Conservation (phyloP, 2,888 invertebrate species). For the Meloe dianella region DNA sequence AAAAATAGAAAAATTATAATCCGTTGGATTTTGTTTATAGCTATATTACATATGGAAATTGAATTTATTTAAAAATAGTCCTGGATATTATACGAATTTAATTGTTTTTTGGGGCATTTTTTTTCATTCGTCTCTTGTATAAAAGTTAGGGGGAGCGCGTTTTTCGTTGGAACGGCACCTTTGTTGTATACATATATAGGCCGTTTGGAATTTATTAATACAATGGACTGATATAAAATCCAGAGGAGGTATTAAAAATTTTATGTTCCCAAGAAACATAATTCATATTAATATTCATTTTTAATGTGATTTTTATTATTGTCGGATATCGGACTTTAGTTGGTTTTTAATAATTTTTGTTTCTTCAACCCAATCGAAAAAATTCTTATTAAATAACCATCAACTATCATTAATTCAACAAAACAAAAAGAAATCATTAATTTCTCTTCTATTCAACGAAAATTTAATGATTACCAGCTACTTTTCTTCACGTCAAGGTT, state of each 20-base stretch:
- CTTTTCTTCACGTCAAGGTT: constrained; percentile 22
- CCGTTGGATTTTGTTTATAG: constrained; percentile 26
- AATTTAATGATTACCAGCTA: constrained; percentile 25
- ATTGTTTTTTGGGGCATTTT: constrained; percentile 41
- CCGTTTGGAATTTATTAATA: constrained; percentile 49
- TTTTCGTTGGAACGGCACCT: constrained; percentile 41
- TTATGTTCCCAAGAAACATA: constrained; percentile 50
- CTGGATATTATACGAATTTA: constrained; percentile 39
- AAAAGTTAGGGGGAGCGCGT: constrained; percentile 3
- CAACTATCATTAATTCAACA: constrained; percentile 21
- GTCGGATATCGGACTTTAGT: constrained; percentile 29
- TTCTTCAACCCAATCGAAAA: constrained; percentile 8
- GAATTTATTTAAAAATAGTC: constrained; percentile 46
- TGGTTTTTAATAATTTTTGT: constrained; percentile 20
- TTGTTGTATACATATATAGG: constrained; percentile 40
- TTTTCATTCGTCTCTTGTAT: background rate
- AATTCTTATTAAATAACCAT: background rate
- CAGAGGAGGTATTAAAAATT: constrained; percentile 48
- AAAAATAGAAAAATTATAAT: constrained; percentile 13
- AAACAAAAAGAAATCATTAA: no score
- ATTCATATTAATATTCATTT: constrained; percentile 52
- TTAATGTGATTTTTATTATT: constrained; percentile 51
- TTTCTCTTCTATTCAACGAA: constrained; percentile 27
- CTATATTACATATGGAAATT: constrained; percentile 46
- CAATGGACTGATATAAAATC: constrained; percentile 53